phyloP scores from a whole-genome alignment of 2,797 vertebrate species.

The Acanthopagrus latus region DNA sequence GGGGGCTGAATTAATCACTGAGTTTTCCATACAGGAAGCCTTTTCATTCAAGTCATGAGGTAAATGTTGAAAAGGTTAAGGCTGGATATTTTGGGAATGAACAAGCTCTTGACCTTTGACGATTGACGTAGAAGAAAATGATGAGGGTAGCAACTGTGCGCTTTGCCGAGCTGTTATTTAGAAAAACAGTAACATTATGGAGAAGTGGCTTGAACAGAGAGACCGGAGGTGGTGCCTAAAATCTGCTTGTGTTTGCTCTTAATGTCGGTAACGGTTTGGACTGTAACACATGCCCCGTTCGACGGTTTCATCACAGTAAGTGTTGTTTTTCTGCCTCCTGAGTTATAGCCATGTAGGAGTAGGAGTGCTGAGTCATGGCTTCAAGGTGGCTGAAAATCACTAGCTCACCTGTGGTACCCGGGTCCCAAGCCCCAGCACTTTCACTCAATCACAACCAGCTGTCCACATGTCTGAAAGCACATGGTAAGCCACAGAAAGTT shows the following conservation, averaged over 20 bases:
- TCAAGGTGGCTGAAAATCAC: slow-evolving; percentile 45
- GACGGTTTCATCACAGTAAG: slow-evolving; percentile 26
- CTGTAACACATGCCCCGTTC: slow-evolving; percentile 32
- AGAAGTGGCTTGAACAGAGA: slow-evolving; percentile 38
- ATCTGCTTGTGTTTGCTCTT: slow-evolving; percentile 32
- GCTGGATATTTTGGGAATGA: slow-evolving; percentile 68
- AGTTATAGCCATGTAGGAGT: slow-evolving; percentile 28
- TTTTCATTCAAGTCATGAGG: slow-evolving; percentile 68
- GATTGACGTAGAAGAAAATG: slow-evolving; percentile 61
- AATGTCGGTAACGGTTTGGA: slow-evolving; percentile 44
- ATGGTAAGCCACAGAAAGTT: slow-evolving; percentile 52
- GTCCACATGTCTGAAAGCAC: slow-evolving; percentile 61
- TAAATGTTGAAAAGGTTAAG: slow-evolving; percentile 64
- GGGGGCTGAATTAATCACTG: slow-evolving; percentile 68
- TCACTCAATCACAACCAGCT: slow-evolving; percentile 66
- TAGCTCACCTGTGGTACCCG: slow-evolving; percentile 58
- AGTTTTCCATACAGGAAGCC: slow-evolving; percentile 67
- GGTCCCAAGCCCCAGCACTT: slow-evolving; percentile 51
- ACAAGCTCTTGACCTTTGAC: slow-evolving; percentile 64
- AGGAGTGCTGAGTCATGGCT: slow-evolving; percentile 61
- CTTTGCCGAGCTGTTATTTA: slow-evolving; percentile 53
- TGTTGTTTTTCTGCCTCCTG: slow-evolving; percentile 41
- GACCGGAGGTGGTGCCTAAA: slow-evolving; percentile 26
- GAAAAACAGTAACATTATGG: slow-evolving; percentile 56
- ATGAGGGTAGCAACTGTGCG: slow-evolving; percentile 54